These are phyloP conservation scores for Zosterops pallidus DNA, from an alignment of 2,113 vertebrate genomes.

Conservation along the genomic window DNA sequence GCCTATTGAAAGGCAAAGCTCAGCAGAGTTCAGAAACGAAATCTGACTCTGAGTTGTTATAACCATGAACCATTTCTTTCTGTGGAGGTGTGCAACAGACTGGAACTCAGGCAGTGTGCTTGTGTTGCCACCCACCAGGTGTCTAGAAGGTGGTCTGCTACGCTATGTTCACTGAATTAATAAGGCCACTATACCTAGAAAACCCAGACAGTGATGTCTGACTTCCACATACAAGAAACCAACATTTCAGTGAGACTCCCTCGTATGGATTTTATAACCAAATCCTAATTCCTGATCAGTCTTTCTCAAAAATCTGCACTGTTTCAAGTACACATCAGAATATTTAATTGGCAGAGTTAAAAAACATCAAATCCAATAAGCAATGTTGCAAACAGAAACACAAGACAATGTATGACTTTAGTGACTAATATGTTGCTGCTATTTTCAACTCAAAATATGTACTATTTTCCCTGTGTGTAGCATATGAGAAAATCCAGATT, in stretches of 20 bases:
- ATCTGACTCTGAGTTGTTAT: constrained; percentile 31
- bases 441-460: background rate
- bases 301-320: background rate
- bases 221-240: background rate
- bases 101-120: constrained; percentile 19
- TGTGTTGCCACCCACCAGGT: constrained; percentile 28
- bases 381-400: background rate
- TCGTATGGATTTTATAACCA: background rate
- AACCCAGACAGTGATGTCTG: background rate
- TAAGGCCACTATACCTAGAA: background rate
- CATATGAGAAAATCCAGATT: background rate
- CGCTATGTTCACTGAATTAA: background rate
- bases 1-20: constrained; percentile 4
- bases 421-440: background rate
- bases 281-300: background rate
- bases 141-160: constrained; percentile 42
- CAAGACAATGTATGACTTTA: background rate
- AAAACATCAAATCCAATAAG: background rate
- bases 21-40: background rate
- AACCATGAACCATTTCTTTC: constrained; percentile 41
- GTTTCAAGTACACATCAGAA: background rate
- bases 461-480: background rate
- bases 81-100: constrained; percentile 5
- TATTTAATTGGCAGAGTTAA: background rate
- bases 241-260: background rate